phyloP scores from a whole-genome alignment of 2,888 invertebrate species.

The Dryadula phaetusa region DNA sequence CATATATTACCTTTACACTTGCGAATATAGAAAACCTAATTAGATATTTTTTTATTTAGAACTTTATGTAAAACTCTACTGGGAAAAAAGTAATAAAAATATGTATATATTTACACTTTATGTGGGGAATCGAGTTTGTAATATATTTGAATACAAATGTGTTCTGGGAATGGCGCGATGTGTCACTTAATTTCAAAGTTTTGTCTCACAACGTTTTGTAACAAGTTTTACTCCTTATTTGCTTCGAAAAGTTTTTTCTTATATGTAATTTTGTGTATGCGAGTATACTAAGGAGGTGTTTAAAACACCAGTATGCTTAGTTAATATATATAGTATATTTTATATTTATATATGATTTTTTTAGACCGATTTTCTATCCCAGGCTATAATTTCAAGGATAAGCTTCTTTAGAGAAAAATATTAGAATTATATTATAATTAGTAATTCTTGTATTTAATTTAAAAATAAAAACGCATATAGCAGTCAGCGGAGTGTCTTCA shows the following conservation, averaged over 20 bases:
- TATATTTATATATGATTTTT: no score
- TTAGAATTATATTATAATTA: no score
- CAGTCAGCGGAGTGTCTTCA: no score
- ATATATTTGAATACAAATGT: slow-evolving; percentile 24
- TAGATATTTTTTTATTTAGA: slow-evolving; percentile 27
- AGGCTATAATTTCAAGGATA: no score
- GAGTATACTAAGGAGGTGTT: neutral
- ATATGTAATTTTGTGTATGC: neutral
- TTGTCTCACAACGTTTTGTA: slow-evolving; percentile 19
- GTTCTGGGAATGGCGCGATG: slow-evolving; percentile 3
- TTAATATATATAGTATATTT: no score
- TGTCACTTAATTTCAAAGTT: slow-evolving; percentile 23
- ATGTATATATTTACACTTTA: slow-evolving; percentile 17
- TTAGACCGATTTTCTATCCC: no score
- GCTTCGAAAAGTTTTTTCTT: neutral
- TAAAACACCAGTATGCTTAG: neutral
- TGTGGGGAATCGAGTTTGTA: slow-evolving; percentile 6
- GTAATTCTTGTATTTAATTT: no score
- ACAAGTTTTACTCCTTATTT: slow-evolving; percentile 11
- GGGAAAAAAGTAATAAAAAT: slow-evolving; percentile 26
- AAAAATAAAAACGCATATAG: no score
- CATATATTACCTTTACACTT: no score
- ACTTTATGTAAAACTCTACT: slow-evolving; percentile 20
- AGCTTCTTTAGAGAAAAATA: no score
- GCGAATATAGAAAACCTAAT: neutral